Percentiles rank a stretch among this genome's conserved stretches.
phyloP scores from a whole-genome alignment of 2,113 vertebrate species.

The Gymnocephalus cernua region DNA sequence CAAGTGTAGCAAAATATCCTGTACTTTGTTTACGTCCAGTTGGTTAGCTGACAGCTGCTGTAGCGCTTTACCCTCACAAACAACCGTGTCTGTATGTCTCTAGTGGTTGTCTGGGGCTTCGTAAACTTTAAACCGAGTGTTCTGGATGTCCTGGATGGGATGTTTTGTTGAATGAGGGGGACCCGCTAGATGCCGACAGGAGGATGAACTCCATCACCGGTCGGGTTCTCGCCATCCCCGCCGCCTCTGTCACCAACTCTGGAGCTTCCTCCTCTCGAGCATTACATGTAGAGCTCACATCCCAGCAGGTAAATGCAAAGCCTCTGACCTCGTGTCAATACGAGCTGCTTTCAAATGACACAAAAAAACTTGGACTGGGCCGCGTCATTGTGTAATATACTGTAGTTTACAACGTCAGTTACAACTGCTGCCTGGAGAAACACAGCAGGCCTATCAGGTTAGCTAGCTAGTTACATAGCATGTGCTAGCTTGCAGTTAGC shows the following conservation, averaged over 20 bases:
- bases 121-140: slow-evolving; percentile 6
- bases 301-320: slow-evolving; percentile 90
- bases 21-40: slow-evolving; percentile 85
- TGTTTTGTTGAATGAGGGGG: slow-evolving; percentile 80
- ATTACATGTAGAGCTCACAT: slow-evolving; percentile 94
- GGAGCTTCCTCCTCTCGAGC: slow-evolving; percentile 88
- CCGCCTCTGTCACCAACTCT: slow-evolving; percentile 84
- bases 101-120: neutral
- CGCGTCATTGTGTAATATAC: neutral
- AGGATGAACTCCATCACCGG: slow-evolving; percentile 90
- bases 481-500: slow-evolving; percentile 59
- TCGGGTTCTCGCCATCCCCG: slow-evolving; percentile 84
- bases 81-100: neutral
- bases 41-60: slow-evolving; percentile 70
- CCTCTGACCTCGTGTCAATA: neutral
- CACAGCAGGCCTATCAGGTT: slow-evolving; percentile 59
- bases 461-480: slow-evolving; percentile 53
- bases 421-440: slow-evolving; percentile 33
- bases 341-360: neutral
- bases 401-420: slow-evolving; percentile 18
- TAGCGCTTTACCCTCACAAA: slow-evolving; percentile 13
- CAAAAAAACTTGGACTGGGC: neutral
- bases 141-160: slow-evolving; percentile 48
- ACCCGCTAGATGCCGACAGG: slow-evolving; percentile 70
- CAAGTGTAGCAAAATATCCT: slow-evolving; percentile 62